Base-by-base conservation (phyloP, 2,888 invertebrate species). In the Drosophila sordidula region DNA sequence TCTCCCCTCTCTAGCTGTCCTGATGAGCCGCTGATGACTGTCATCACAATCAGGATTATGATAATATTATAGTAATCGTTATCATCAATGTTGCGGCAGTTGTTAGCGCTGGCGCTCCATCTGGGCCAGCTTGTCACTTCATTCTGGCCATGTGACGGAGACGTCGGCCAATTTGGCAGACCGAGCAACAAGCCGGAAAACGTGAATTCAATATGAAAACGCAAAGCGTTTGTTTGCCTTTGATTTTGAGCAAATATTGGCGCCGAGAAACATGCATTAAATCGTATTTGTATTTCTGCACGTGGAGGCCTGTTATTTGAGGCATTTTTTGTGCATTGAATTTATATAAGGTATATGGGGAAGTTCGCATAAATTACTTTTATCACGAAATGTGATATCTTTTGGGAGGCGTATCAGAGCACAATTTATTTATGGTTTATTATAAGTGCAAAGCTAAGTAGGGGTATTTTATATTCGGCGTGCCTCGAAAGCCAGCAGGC, bases 21-120 rank as follows among this genome's bases (percentile, higher is more conserved):
- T 73, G 82, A 82, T 76, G 85, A 81, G 81, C 81, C 85, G 75
- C 70, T 83, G 85, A 82, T 85, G 83, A 78, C 73, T 59, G 80
- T 77, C 83, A 83, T 83, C 82, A 85, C 75, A 80, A 85, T 85
- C 77, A 70, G 67, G 85, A 85, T 83, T 85, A 86, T 75, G 83
- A 78, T 83, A 78, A 84, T 73, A 78, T 71, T 80, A 78, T 50
- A 62, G 70, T 75, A 67, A 79, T 75, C 82, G 77, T 72, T 69
- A 75, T 79, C 77, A 74, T 64, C 69, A 42, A 59, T 78, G 71
- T 50, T 67, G 52, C 47, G 34, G 58, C 64, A 22, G 50, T 57
- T 64, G 78, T 57, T 32, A 32, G 36, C 45, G 42, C 47, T 50
- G 44, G 54, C 44, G 22, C 16, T 22, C 22, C 12, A 34, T 3